Evolutionary conservation across 2,888 invertebrate genomes (phyloP).

Genomic region (Chloroclystis v-ata): DNA sequence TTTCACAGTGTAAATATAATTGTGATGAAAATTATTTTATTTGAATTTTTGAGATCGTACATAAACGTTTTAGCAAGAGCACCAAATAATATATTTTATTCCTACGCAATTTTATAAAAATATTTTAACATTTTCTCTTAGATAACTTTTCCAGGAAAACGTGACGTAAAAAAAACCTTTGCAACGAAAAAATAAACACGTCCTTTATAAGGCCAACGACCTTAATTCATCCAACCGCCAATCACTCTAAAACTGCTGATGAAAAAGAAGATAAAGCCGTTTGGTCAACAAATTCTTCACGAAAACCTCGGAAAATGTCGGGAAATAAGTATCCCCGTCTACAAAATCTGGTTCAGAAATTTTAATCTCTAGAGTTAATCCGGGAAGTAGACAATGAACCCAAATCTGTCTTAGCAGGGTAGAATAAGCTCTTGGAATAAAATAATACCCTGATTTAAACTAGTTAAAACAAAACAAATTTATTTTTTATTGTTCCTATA

Average conservation of each 20-base stretch:
- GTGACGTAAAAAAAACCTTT: too few species aligned
- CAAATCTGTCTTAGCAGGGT: slow-evolving; percentile 28
- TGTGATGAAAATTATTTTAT: too few species aligned
- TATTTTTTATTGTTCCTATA: too few species aligned
- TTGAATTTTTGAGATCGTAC: too few species aligned
- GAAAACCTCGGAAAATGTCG: not conserved
- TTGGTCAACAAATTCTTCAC: slow-evolving; percentile 1
- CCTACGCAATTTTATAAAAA: too few species aligned
- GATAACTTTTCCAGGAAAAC: too few species aligned
- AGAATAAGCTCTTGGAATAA: not conserved
- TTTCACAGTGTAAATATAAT: too few species aligned
- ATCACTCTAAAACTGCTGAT: not conserved
- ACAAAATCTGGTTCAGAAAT: slow-evolving; percentile 18
- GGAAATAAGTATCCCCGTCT: slow-evolving; percentile 5
- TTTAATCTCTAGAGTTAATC: slow-evolving; percentile 31
- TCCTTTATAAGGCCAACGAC: not conserved
- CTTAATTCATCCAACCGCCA: not conserved
- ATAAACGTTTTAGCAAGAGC: too few species aligned
- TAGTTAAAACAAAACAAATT: not conserved
- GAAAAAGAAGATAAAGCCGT: slow-evolving; percentile 1
- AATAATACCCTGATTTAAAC: not conserved
- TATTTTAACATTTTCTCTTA: too few species aligned
- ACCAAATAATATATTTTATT: too few species aligned
- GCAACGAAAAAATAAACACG: too few species aligned
- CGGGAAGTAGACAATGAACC: slow-evolving; percentile 23